Evolutionary conservation across 2,797 vertebrate genomes (phyloP), one percentile per base, ranked within the genome.

Genomic region (Peromyscus aztecus): DNA sequence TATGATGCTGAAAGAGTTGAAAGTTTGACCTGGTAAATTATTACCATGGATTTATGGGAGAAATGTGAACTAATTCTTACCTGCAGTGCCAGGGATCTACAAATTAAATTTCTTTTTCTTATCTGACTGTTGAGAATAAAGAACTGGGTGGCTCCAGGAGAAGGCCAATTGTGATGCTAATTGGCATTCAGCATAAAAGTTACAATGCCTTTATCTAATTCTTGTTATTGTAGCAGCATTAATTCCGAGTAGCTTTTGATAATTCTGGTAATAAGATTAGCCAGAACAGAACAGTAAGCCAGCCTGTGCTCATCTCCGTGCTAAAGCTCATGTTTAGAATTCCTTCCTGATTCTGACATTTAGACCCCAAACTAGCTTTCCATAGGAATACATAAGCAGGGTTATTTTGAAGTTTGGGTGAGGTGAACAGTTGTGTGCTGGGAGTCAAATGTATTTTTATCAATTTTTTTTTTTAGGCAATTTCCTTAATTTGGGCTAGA

Each of bases 161-260:
- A 77, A 29, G 17, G 4, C 31, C 57, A 55, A 89, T 77, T 82
- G 92, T 94, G 9, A n/a, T 55, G 73, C 46, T 96, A 93, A 92
- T 57, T 88, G 4, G 19, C n/a, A 57, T 91, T 86, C 75, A 75
- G 65, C 46, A 77, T 87, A 69, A 80, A 87, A 71, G 40, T 57
- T 46, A 21, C 24, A 46, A 17, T 75, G 11, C 17, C 85, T 0
- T 52, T 89, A 46, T 90, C 23, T 65, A 34, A 89, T 61, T 73
- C 29, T 90, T 86, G 9, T 69, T 71, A 94, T n/a, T 34, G 0
- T 81, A 80, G 21, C 43, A 92, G 19, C 4, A 92, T 6, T 93
- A 76, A 90, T 85, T 91, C 83, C 5, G 4, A 83, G 69, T 93
- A 14, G 52, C 52, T 67, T 91, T 94, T 65, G 40, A 46, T 92